Conservation (phyloP, 2,888 invertebrate species). For the Gari tellinella region DNA sequence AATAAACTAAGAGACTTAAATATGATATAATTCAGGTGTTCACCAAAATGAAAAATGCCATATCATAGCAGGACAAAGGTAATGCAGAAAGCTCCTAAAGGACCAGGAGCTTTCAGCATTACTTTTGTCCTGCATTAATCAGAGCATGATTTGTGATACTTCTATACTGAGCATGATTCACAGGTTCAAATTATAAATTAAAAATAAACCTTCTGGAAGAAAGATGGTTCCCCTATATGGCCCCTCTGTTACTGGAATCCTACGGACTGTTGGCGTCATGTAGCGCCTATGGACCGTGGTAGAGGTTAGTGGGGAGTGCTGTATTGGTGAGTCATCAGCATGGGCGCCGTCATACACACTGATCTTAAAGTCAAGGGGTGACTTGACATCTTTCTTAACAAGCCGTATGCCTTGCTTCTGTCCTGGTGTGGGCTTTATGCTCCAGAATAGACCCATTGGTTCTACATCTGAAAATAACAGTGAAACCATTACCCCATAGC, state of each 20-base stretch:
- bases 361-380: slow-evolving; percentile 51
- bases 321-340: background rate
- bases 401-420: slow-evolving; percentile 53
- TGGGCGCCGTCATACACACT: slow-evolving; percentile 19
- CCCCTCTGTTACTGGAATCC: slow-evolving; percentile 7
- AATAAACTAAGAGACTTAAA: too few species aligned
- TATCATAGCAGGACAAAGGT: too few species aligned
- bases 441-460: slow-evolving; percentile 72
- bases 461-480: slow-evolving; percentile 68
- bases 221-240: slow-evolving; percentile 1
- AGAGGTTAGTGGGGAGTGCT: background rate
- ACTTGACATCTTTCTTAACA: slow-evolving; percentile 56
- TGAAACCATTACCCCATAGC: too few species aligned
- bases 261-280: background rate
- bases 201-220: background rate
- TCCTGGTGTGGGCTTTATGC: slow-evolving; percentile 46
- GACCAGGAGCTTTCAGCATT: too few species aligned
- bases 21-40: too few species aligned
- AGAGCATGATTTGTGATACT: too few species aligned
- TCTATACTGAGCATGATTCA: too few species aligned
- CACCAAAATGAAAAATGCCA: too few species aligned
- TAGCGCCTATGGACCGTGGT: background rate
- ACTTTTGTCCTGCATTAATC: too few species aligned
- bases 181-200: too few species aligned
- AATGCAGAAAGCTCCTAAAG: too few species aligned